phyloP scores from a whole-genome alignment of 2,113 vertebrate species.

The Myocastor coypus region DNA sequence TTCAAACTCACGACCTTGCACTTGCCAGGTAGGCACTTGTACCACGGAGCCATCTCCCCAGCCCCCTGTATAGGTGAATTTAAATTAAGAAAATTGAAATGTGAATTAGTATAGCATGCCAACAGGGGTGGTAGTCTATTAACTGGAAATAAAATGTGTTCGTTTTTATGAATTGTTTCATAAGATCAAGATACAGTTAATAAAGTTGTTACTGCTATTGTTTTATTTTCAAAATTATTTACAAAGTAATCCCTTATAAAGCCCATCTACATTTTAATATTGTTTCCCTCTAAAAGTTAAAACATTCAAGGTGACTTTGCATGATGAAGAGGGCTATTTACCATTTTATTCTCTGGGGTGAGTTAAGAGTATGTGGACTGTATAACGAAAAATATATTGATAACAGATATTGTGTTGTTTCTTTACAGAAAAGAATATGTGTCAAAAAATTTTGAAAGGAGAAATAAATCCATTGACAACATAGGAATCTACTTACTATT shows the following conservation, averaged over 20 bases:
- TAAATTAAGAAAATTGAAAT: constrained; percentile 36
- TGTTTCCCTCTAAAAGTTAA: not conserved
- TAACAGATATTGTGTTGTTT: constrained; percentile 17
- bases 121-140: not conserved
- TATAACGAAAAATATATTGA: not conserved
- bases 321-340: not conserved
- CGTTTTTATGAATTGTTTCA: not conserved
- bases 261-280: not conserved
- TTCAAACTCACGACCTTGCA: too few relatives aligned
- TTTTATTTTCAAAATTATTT: constrained; percentile 3
- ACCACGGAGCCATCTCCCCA: too few relatives aligned
- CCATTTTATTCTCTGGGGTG: not conserved
- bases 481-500: not conserved
- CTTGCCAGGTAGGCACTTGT: too few relatives aligned
- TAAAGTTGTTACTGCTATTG: not conserved
- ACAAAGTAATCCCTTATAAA: constrained; percentile 1
- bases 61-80: constrained; percentile 30
- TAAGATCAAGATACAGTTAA: not conserved
- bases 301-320: not conserved
- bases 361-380: not conserved
- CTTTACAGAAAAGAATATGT: not conserved
- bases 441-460: constrained; percentile 24
- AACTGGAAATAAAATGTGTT: constrained; percentile 2
- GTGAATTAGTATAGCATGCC: not conserved
- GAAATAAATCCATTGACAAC: not conserved